Percentiles rank a stretch among this genome's conserved stretches.
These are phyloP conservation scores for Hypsopygia costalis DNA, from an alignment of 2,888 invertebrate genomes.

Conservation along the genomic window DNA sequence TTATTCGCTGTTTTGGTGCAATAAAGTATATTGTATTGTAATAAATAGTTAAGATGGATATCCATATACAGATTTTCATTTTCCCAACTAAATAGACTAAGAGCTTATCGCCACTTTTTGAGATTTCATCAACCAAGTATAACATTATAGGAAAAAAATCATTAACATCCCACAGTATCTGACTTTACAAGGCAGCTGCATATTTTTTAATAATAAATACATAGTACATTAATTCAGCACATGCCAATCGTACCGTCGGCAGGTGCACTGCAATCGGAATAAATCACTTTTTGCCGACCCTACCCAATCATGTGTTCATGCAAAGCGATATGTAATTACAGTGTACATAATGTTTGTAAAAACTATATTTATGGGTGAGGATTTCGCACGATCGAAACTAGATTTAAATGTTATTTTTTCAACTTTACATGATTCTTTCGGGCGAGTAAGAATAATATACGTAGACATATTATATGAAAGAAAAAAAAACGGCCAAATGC, in stretches of 20 bases:
- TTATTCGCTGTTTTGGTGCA: no score
- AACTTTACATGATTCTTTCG: no score
- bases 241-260: slow-evolving; percentile 16
- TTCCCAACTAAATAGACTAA: no score
- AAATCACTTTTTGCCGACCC: slow-evolving; percentile 20
- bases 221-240: slow-evolving; percentile 16
- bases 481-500: no score
- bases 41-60: no score
- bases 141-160: neutral
- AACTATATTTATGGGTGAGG: neutral
- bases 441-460: no score
- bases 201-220: slow-evolving; percentile 10
- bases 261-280: slow-evolving; percentile 18
- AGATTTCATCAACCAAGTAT: no score
- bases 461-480: no score
- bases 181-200: slow-evolving; percentile 1
- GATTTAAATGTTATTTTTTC: no score
- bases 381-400: neutral
- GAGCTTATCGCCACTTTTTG: no score
- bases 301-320: slow-evolving; percentile 1
- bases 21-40: no score
- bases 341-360: neutral
- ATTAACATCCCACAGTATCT: neutral
- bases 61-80: no score
- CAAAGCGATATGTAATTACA: neutral